Percentiles rank a stretch among this genome's conserved stretches.
Conservation (phyloP, 2,888 invertebrate species). For the Protonemura montana region DNA sequence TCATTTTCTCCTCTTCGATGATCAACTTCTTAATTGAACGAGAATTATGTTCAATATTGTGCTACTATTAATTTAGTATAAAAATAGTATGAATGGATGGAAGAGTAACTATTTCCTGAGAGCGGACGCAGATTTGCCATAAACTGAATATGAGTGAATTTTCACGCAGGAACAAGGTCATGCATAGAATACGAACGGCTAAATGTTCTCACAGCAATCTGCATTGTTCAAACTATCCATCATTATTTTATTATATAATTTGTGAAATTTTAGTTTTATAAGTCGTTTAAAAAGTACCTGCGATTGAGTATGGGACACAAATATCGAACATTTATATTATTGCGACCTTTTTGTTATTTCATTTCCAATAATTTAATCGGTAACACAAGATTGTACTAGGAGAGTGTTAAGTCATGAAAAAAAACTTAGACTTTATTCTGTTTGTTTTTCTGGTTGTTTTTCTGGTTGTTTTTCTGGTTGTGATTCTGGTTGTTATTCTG, state of each 20-base stretch:
- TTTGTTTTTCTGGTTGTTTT: no score
- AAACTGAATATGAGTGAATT: background rate
- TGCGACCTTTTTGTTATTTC: no score
- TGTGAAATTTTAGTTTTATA: background rate
- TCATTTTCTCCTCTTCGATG: background rate
- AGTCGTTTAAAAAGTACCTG: background rate
- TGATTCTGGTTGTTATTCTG: no score
- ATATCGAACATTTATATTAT: no score
- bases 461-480: no score
- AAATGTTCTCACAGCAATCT: background rate
- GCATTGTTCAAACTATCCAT: background rate
- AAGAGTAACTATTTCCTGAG: background rate
- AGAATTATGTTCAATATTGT: background rate
- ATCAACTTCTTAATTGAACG: background rate
- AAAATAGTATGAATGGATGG: background rate
- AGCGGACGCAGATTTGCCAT: background rate
- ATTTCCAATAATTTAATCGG: no score
- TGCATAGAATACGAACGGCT: background rate
- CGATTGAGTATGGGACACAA: no score
- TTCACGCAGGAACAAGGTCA: slow-evolving; percentile 23
- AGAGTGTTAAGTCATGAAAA: no score
- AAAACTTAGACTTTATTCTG: no score
- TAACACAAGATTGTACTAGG: no score
- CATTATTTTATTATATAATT: background rate
- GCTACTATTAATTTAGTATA: background rate